Base-by-base conservation (phyloP, 2,113 vertebrate genomes). In the Eulemur macaco region DNA sequence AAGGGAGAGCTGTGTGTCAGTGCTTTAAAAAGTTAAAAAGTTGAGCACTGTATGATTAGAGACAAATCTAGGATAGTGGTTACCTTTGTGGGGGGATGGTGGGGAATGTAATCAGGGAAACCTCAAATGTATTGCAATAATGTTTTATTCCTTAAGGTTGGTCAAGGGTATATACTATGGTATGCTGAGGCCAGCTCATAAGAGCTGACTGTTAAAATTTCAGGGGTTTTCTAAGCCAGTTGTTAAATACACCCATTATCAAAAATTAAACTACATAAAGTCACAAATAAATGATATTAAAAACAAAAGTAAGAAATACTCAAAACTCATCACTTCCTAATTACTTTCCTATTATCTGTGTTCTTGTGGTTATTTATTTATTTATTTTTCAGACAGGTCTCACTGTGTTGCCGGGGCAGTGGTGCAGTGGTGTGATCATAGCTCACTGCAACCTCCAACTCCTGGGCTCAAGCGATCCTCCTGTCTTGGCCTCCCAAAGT, bases 221-320 rank as follows among this genome's bases (percentile, higher is more conserved):
- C 52, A 93, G 74, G 63, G 37, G 11, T 95, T 96, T 88, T 96
- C 45, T n/a, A 91, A 84, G 45, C 17, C 8, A 34, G 56, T 64
- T 95, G 56, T 85, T 80, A 94, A 88, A 80, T 73, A 68, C 25
- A 96, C 47, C 20, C 52, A 96, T 95, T 86, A 95, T 91, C 86
- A 76, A 76, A 80, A 58, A 37, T 87, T 58, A 82, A 82, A 64
- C 91, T 78, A 66, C 69, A 54, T 74, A 94, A 84, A 73, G n/a
- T 81, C 83, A 96, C 17, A 82, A 92, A 86, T 76, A 92, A 87
- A 90, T 80, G n/a, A 69, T 81, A 56, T 58, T 91, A 63, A 54
- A 93, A 93, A 76, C 29, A 64, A 89, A 85, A 42, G 37, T 89
- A 88, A 91, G 80, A 76, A 76, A 88, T 89, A 89, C 50, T 91